Evolutionary conservation across 2,888 invertebrate species (phyloP), one percentile per base, ranked within the genome.

Genomic region (Campopleginae sp.): DNA sequence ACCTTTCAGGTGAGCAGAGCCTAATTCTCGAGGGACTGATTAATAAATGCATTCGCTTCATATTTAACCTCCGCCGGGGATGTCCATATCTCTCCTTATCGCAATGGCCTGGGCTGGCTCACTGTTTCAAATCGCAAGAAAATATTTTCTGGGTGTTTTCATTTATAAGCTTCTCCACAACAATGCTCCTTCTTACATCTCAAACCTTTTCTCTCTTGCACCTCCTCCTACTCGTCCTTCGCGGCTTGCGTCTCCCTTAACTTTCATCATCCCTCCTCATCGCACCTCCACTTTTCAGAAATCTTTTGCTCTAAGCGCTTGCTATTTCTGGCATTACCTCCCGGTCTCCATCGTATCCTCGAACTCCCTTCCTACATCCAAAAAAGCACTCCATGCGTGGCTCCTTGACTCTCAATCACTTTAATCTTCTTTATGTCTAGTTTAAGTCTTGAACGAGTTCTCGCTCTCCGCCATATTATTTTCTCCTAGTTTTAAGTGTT

Each of bases 21-120:
- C 44, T 46, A 19, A 12, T 46, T 14, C 46, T 68, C 2, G 68
- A 68, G 14, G 19, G 46, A 14, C 46, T 68, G 0, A 7, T 46
- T 0, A 68, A 68, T 27, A 46, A 46, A 19, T 44, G 68, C 14
- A 68, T 68, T 46, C 68, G 68, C 0, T 68, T 68, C 14, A 68
- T 68, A 1, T 68, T 46, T 27, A 68, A 68, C 1, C 46, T 68
- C 1, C 44, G 46, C 3, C 10, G 44, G 2, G 68, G n/a, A 44
- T 46, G 46, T 4, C 1, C 68, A 68, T 4, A 68, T 68, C 12
- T 68, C 68, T 8, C 66, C 66, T 1, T 66, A 42, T 33, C 66
- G 66, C 4, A 33, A 38, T 1, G 1, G 38, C 8, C 19, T 66
- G 6, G 12, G 7, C 17, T 66, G 66, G 66, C 19, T 66, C 0